phyloP scores from a whole-genome alignment of 2,113 vertebrate species.

The Chloebia gouldiae region DNA sequence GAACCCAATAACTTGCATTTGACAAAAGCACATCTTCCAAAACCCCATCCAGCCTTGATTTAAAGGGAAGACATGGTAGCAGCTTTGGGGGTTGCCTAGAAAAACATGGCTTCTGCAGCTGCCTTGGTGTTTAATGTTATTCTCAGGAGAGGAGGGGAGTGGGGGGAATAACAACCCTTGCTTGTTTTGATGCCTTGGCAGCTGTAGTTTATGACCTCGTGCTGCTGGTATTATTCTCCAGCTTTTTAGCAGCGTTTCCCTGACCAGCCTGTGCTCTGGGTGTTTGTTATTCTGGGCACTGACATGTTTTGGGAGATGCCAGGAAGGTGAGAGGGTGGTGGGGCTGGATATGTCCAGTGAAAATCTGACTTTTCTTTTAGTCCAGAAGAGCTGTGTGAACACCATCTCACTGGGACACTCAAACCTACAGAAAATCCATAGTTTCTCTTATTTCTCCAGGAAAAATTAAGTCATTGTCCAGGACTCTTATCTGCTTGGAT shows the following conservation, averaged over 20 bases:
- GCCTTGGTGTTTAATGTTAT: not conserved
- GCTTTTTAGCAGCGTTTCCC: not conserved
- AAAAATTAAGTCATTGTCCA: not conserved
- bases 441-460: not conserved
- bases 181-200: conserved; percentile 14
- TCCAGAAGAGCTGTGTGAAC: not conserved
- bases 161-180: not conserved
- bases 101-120: conserved; percentile 48
- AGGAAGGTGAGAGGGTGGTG: not conserved
- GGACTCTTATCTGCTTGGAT: conserved; percentile 16
- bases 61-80: conserved; percentile 30
- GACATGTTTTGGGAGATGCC: not conserved
- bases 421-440: not conserved
- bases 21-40: conserved; percentile 11
- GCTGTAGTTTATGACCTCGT: not conserved
- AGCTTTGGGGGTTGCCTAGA: conserved; percentile 2
- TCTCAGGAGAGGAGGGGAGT: not conserved
- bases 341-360: not conserved
- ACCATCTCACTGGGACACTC: not conserved
- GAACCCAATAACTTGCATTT: conserved; percentile 23
- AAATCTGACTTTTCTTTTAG: not conserved
- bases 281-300: not conserved
- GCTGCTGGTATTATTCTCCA: not conserved
- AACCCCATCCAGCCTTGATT: conserved; percentile 21
- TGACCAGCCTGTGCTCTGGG: not conserved